Evolutionary conservation across 35 echinoderm and acorn worm species (phyloP).

Genomic region (Patiria miniata): DNA sequence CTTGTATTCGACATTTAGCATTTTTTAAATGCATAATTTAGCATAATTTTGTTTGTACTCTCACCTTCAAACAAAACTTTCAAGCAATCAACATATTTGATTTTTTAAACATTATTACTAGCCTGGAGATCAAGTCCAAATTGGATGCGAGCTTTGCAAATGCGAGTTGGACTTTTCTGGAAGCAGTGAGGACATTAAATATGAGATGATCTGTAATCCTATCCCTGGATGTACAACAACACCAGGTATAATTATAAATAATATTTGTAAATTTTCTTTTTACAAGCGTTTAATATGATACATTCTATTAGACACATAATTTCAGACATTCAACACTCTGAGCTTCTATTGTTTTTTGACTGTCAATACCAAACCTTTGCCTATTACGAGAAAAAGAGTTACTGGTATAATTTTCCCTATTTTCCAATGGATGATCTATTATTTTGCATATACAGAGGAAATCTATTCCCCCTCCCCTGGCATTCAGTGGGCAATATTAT

Average conservation of each 20-base stretch:
- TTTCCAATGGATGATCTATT: no score
- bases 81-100: background rate
- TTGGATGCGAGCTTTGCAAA: background rate
- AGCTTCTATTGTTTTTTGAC: background rate
- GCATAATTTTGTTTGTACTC: no score
- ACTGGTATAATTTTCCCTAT: no score
- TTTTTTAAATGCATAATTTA: background rate
- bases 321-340: background rate
- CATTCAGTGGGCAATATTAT: no score
- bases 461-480: no score
- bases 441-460: no score
- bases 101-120: background rate
- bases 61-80: no score
- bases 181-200: background rate
- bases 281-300: background rate
- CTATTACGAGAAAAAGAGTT: background rate
- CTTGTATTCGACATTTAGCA: no score
- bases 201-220: background rate
- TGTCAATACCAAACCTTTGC: background rate
- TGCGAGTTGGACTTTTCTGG: background rate
- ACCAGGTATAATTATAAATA: background rate
- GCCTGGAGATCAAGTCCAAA: background rate
- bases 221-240: background rate
- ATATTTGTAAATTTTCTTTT: background rate
- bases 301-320: background rate